Conservation (phyloP, 2,113 vertebrate species). For the Anthoscopus minutus region DNA sequence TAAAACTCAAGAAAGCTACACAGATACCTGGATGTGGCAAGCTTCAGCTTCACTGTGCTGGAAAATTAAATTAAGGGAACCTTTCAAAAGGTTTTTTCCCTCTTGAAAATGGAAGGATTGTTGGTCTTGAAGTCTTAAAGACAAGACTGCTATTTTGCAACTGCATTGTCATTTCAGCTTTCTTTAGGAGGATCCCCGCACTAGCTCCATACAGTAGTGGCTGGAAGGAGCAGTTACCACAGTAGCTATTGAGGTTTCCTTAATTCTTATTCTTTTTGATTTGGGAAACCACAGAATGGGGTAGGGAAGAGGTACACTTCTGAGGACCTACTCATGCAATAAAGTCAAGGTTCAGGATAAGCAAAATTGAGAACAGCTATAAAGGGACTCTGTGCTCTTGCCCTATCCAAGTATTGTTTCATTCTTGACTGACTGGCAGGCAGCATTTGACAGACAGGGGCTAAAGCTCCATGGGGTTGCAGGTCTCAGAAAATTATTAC, state of each 20-base stretch:
- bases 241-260: neutral
- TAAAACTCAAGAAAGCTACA: neutral
- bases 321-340: neutral
- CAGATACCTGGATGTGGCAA: neutral
- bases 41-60: neutral
- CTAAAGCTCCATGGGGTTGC: neutral
- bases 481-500: neutral
- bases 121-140: neutral
- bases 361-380: neutral
- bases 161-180: neutral
- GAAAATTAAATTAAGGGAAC: conserved; percentile 2
- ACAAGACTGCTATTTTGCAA: neutral
- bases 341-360: neutral
- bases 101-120: neutral
- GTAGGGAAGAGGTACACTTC: neutral
- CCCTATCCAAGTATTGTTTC: neutral
- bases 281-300: neutral
- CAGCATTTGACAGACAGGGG: neutral
- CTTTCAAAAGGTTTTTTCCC: neutral
- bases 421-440: neutral
- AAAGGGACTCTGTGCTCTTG: neutral
- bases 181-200: neutral
- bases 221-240: neutral
- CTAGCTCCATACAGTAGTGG: neutral
- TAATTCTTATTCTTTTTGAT: neutral